Conservation (phyloP, 2,888 invertebrate species). For the Epistrophe grossulariae region DNA sequence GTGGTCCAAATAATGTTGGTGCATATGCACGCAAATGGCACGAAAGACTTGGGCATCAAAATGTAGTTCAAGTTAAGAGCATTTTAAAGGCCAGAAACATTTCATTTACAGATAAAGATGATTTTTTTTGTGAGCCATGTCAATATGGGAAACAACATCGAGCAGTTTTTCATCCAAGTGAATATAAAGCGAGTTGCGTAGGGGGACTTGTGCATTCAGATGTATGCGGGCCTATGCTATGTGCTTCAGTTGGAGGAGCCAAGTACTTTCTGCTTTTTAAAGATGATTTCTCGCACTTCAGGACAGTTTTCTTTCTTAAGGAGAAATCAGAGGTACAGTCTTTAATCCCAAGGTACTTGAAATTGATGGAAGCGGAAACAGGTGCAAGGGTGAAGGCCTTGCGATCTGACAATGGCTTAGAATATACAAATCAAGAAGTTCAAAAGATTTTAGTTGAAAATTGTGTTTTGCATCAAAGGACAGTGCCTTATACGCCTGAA, state of each 20-base stretch:
- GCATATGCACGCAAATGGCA: constrained; percentile 78
- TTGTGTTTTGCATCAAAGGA: constrained; percentile 77
- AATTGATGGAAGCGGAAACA: constrained; percentile 76
- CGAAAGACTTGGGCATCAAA: constrained; percentile 76
- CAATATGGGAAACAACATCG: constrained; percentile 76
- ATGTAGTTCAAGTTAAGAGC: constrained; percentile 14
- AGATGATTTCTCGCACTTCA: constrained; percentile 75
- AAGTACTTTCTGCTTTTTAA: constrained; percentile 73
- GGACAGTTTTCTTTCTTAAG: constrained; percentile 74
- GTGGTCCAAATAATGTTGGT: too few species aligned
- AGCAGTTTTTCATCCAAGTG: constrained; percentile 62
- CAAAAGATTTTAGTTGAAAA: constrained; percentile 74
- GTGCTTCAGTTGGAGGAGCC: constrained; percentile 70
- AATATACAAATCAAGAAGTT: constrained; percentile 77
- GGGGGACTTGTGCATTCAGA: constrained; percentile 76
- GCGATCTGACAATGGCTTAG: constrained; percentile 78
- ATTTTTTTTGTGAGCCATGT: constrained; percentile 76
- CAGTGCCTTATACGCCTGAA: constrained; percentile 79
- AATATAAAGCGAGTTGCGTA: constrained; percentile 57
- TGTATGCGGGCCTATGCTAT: constrained; percentile 73
- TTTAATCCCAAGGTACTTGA: constrained; percentile 49
- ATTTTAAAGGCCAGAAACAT: constrained; percentile 70
- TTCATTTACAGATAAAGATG: constrained; percentile 49
- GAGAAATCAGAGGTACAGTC: constrained; percentile 69
- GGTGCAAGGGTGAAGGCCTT: constrained; percentile 75